Evolutionary conservation across 2,888 invertebrate genomes (phyloP), one percentile per base, ranked within the genome.

Genomic region (Ptychoptera albimana): DNA sequence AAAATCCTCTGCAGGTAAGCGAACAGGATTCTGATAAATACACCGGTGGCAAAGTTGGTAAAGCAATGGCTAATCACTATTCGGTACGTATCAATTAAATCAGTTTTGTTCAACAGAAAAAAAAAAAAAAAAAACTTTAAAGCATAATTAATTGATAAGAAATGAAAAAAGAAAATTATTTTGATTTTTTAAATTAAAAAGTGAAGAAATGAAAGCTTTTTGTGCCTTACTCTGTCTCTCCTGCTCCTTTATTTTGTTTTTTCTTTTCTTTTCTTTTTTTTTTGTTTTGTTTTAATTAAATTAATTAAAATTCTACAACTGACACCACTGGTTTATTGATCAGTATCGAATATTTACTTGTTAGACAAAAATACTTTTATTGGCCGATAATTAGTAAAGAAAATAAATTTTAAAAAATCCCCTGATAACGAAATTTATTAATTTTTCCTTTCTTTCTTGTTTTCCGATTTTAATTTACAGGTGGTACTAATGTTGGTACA

Each of bases 401-500:
- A 23, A 23, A 23, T 5, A 23, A 23, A 23, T 23, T 23, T 23
- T 23, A 23, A 23, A 23, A 23, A 23, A 23, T n/a, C n/a, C n/a
- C n/a, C n/a, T n/a, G n/a, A n/a, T n/a, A 36, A 8, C 12, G 7
- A 36, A 36, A 36, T 35, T 41, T 37, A 40, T 16, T 43, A 46
- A 43, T 45, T 23, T 45, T 34, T 46, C 31, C 43, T 51, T 53
- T 37, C 1, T 32, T 11, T 39, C 31, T 42, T 10, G 4, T 38
- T 12, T 14, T 43, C 50, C 49, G 43, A n/a, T n/a, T 49, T 48
- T 50, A 46, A 45, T 60, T 65, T 40, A n/a, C 75, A 94, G 94
- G 94, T 94, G 55, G 92, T 96, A 43, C 71, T 94, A 58, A 77
- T 96, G 68, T 73, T 93, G 53, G 89, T 91, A 61, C 82, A 89